Base-by-base conservation (phyloP, 2,888 invertebrate genomes). In the Aphodius granarius region DNA sequence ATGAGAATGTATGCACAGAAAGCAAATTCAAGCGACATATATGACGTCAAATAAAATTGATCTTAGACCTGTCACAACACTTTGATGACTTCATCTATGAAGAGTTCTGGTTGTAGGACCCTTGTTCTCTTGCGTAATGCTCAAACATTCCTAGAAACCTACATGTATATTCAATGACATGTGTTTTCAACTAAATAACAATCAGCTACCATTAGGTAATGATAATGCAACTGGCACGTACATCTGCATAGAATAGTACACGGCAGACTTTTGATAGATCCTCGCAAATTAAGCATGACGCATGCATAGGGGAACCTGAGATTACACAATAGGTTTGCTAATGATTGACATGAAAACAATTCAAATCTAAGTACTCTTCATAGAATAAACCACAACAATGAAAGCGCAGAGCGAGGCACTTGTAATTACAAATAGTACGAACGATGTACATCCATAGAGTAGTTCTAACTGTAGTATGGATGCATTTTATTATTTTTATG, bases 371-470 rank as follows among this genome's bases (percentile, higher is more conserved):
- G 43, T 9, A 43, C 43, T 13, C 9, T 43, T 43, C 43, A 9
- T 13, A 13, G 43, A 43, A 43, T 13, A 43, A 43, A 43, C 43
- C 43, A 43, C 43, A 6, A 43, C 43, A 43, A 43, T 43, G 43
- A 13, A 13, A 43, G 13, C 43, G 13, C 43, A 66, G 17, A 16
- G 19, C 20, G 3, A 19, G 20, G n/a, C 66, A 20, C 22, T 68
- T 68, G 68, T 22, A 68, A 68, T 68, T 20, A 20, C 68, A 68
- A 68, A n/a, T 21, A 68, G 68, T 68, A 68, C 68, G 13, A 20
- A 21, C 16, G n/a, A 20, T 21, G 43, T n/a, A n/a, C 65, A 65
- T 68, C 68, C 20, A 21, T 22, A 21, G 21, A 13, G 21, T n/a
- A 21, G 22, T n/a, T 21, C 19, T 68, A 68, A 68, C 68, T 19